phyloP scores from a whole-genome alignment of 1,140 invertebrate genomes.

The Varroa destructor region DNA sequence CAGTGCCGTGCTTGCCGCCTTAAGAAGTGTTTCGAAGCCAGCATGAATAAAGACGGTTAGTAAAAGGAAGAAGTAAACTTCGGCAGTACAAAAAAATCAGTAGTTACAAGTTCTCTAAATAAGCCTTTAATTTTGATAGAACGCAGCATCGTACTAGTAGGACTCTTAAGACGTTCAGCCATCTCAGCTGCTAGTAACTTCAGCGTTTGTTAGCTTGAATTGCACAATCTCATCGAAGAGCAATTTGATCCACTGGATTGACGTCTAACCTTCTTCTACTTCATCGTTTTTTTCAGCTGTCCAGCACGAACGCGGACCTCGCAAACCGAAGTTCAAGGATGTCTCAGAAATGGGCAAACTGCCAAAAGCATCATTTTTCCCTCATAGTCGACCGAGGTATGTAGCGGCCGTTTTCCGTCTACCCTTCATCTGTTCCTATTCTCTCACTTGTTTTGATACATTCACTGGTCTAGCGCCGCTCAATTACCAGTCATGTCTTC shows the following conservation, averaged over 20 bases:
- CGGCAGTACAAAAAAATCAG: background rate
- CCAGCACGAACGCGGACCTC: constrained; percentile 49
- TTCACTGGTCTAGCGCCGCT: background rate
- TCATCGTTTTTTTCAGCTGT: constrained; percentile 42
- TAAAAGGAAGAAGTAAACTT: constrained; percentile 30
- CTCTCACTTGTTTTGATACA: background rate
- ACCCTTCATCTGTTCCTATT: background rate
- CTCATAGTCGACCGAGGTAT: constrained; percentile 13
- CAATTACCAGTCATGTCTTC: too few relatives aligned
- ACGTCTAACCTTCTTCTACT: background rate
- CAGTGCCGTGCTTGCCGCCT: constrained; percentile 90
- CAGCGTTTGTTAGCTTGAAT: too few relatives aligned
- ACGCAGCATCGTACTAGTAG: too few relatives aligned
- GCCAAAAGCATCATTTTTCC: constrained; percentile 4
- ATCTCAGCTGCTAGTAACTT: too few relatives aligned
- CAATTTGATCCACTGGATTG: background rate
- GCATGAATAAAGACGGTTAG: constrained; percentile 98
- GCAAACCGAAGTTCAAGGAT: constrained; percentile 46
- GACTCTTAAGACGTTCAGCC: too few relatives aligned
- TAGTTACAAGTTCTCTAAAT: background rate
- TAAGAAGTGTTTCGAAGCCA: constrained; percentile 88
- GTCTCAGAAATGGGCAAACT: constrained; percentile 29
- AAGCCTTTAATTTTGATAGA: too few relatives aligned
- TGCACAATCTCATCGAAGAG: background rate
- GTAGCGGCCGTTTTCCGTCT: background rate